phyloP scores from a whole-genome alignment of 2,113 vertebrate genomes.

The Serilophus lunatus region DNA sequence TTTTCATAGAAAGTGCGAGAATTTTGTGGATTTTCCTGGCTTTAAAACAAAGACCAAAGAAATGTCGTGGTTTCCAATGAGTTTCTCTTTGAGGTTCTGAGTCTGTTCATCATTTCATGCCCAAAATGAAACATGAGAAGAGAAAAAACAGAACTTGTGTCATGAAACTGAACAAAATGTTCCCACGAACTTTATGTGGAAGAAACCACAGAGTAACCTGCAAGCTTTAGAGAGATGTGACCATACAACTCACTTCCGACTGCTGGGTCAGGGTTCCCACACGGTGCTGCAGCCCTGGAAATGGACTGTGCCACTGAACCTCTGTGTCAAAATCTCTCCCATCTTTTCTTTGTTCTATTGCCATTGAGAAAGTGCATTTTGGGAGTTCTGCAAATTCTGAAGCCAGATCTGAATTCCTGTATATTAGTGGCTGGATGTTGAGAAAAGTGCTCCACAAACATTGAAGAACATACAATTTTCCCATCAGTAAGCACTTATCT shows the following conservation, averaged over 20 bases:
- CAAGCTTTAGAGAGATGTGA: neutral
- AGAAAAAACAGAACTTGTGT: constrained; percentile 9
- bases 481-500: neutral
- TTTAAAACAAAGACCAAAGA: constrained; percentile 46
- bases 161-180: constrained; percentile 24
- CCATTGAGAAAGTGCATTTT: neutral
- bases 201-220: constrained; percentile 28
- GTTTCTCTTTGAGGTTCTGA: constrained; percentile 45
- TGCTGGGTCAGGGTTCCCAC: constrained; percentile 16
- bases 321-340: neutral
- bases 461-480: neutral
- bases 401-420: neutral
- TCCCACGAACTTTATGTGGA: constrained; percentile 30
- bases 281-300: neutral
- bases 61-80: constrained; percentile 39
- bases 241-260: neutral
- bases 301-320: neutral
- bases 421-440: neutral
- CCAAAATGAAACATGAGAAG: constrained; percentile 46
- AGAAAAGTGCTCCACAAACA: neutral
- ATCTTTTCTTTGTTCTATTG: neutral
- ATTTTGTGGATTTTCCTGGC: constrained; percentile 51
- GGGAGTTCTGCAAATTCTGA: neutral
- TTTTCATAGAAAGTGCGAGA: constrained; percentile 42
- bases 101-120: constrained; percentile 47